Evolutionary conservation across 2,797 vertebrate species (phyloP), one percentile per base, ranked within the genome.

Genomic region (Siniperca undulata): DNA sequence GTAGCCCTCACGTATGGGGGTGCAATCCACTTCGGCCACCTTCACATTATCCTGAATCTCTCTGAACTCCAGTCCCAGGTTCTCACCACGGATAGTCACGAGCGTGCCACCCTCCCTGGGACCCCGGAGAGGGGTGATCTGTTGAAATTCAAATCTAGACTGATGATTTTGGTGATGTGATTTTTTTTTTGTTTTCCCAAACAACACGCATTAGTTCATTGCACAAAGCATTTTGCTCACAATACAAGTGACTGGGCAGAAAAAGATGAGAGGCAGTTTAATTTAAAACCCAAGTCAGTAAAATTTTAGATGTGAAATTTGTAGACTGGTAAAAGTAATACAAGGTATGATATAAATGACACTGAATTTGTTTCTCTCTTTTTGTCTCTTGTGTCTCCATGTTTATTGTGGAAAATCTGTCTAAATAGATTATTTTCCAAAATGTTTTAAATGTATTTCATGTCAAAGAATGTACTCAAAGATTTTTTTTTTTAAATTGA

Each of bases 41-140:
- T 97, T 98, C 86, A 99, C 98, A 0, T 97, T 95, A 8, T 93
- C 96, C 1, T 97, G 96, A 11, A 99, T 99, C 86, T 99, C 98
- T 48, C 93, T 91, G 93, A 99, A 99, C 42, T 98, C 97, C 93
- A 99, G 94, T 0, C 98, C 99, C 86, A 99, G 94, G 90, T 99
- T 99, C 93, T 99, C 98, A 4, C 99, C 99, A 0, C 96, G 97
- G 85, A 99, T 99, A 10, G 98, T 99, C 86, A 99, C 98, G 30
- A 96, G 96, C 0, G 98, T 99, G 16, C 99, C 99, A 0, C 99
- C 99, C 93, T 99, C 98, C 0, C 99, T 96, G 48, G 99, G 98
- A 5, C 99, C 99, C 0, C 97, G 96, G 55, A 98, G 94, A 0
- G 98, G 99, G 20, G 96, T 97, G 84, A 99, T 97, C 98, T 99